A percentile compares a stretch with the other conserved stretches of the same genome.
phyloP scores from a whole-genome alignment of 2,797 vertebrate species.

The Micromesistius poutassou region DNA sequence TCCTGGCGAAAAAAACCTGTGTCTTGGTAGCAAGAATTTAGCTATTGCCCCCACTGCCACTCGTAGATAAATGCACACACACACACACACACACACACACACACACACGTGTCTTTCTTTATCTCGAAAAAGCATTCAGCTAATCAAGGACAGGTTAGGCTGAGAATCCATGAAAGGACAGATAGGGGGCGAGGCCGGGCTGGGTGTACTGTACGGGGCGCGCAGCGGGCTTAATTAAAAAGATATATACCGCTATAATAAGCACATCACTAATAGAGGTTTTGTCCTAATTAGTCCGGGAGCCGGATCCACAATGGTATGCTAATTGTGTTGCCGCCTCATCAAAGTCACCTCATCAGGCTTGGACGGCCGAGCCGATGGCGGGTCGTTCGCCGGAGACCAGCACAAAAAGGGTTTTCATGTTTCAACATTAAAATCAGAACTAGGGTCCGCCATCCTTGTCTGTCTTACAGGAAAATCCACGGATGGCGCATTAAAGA shows the following conservation, averaged over 20 bases:
- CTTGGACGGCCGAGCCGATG: too few relatives aligned
- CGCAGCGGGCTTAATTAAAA: slow-evolving; percentile 42
- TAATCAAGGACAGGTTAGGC: slow-evolving; percentile 60
- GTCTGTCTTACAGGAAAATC: too few relatives aligned
- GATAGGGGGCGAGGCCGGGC: not conserved
- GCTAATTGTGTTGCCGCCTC: not conserved
- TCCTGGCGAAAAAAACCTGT: slow-evolving; percentile 22
- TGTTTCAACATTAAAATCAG: too few relatives aligned
- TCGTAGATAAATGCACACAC: not conserved
- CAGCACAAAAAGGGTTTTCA: too few relatives aligned
- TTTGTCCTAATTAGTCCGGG: slow-evolving; percentile 36
- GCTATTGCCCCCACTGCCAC: slow-evolving; percentile 22
- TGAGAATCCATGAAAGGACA: slow-evolving; percentile 34
- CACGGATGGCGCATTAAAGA: too few relatives aligned
- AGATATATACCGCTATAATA: slow-evolving; percentile 19
- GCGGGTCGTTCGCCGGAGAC: too few relatives aligned
- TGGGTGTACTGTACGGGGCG: not conserved
- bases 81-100: not conserved
- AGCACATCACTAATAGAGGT: slow-evolving; percentile 30
- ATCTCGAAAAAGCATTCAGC: slow-evolving; percentile 46
- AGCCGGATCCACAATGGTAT: not conserved
- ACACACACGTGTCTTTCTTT: slow-evolving; percentile 45
- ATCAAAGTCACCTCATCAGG: not conserved
- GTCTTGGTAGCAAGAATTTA: slow-evolving; percentile 61
- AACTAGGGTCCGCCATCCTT: too few relatives aligned